Evolutionary conservation across 2,113 vertebrate genomes (phyloP).

Genomic region (Myotis lucifugus): DNA sequence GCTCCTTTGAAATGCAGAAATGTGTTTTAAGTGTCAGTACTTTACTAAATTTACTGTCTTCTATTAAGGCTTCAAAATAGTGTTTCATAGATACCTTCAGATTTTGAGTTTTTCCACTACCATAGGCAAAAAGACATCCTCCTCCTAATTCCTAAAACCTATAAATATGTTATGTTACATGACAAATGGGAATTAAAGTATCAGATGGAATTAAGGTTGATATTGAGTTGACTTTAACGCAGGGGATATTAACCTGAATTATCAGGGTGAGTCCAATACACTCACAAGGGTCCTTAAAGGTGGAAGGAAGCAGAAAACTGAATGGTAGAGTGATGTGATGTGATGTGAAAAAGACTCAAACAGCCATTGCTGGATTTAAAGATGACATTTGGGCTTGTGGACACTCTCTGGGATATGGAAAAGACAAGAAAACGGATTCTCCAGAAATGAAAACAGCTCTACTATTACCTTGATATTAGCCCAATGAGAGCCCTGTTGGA

Average conservation of each 20-base stretch:
- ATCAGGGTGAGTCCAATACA: background rate
- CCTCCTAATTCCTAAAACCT: background rate
- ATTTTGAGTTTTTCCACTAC: background rate
- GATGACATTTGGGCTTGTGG: background rate
- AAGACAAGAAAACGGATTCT: background rate
- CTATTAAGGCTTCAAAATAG: background rate
- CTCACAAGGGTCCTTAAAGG: background rate
- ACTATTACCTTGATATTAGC: background rate
- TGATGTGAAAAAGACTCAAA: background rate
- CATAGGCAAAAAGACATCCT: background rate
- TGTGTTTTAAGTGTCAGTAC: background rate
- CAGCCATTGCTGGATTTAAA: background rate
- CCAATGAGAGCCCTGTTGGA: background rate
- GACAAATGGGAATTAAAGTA: background rate
- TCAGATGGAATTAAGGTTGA: background rate
- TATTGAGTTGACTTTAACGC: background rate
- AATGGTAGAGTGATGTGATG: fast-evolving
- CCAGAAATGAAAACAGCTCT: background rate
- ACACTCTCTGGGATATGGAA: background rate
- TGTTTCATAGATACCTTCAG: fast-evolving
- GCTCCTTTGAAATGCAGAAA: background rate
- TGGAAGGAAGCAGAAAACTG: background rate
- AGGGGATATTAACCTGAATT: background rate
- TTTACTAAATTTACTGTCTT: background rate
- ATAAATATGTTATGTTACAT: background rate